These are phyloP conservation scores for Agrilus mali DNA, from an alignment of 2,888 invertebrate species.

Conservation along the genomic window DNA sequence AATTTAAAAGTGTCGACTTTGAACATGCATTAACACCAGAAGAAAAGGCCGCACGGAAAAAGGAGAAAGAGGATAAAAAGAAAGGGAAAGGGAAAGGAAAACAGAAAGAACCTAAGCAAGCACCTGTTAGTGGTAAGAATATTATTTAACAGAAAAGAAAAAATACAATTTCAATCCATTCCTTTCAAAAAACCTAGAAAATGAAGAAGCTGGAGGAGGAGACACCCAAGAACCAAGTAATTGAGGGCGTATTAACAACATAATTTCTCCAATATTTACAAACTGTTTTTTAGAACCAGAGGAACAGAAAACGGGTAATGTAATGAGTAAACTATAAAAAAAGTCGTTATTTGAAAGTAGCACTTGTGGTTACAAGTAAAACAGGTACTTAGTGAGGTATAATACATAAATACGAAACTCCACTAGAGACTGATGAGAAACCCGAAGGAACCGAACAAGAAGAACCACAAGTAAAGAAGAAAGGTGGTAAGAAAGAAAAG, in stretches of 20 bases:
- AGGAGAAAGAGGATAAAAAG: constrained; percentile 6
- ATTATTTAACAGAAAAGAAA: too few relatives aligned
- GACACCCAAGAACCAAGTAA: too few relatives aligned
- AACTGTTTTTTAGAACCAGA: neutral
- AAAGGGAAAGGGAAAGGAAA: neutral
- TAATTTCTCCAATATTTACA: too few relatives aligned
- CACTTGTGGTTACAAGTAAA: neutral
- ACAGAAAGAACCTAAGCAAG: neutral
- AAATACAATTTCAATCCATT: too few relatives aligned
- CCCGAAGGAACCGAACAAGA: neutral
- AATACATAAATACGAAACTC: neutral
- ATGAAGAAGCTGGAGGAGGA: too few relatives aligned
- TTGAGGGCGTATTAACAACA: too few relatives aligned
- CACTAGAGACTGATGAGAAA: neutral
- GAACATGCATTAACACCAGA: constrained; percentile 8
- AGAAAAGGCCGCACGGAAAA: constrained; percentile 10
- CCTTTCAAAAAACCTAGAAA: too few relatives aligned
- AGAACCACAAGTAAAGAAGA: neutral
- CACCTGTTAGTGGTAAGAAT: neutral
- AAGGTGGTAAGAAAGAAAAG: neutral
- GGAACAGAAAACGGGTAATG: constrained; percentile 1
- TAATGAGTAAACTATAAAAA: neutral
- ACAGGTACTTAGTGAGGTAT: too few relatives aligned
- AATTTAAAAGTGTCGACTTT: constrained; percentile 11
- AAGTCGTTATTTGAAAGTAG: neutral